phyloP scores from a whole-genome alignment of 2,888 invertebrate species.

The Tipula unca region DNA sequence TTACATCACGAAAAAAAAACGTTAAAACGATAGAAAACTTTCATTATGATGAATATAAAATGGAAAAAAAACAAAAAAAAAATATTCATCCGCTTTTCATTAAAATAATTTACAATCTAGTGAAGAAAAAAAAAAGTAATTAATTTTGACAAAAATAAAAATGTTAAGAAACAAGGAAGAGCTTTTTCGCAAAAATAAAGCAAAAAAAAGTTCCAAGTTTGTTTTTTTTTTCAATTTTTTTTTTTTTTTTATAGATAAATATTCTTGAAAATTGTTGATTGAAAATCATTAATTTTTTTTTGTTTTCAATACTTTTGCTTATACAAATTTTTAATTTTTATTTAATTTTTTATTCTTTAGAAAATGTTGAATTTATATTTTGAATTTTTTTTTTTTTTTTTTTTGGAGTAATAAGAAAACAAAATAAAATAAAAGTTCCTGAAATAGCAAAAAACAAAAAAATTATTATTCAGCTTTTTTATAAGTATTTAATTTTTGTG shows the following conservation, averaged over 20 bases:
- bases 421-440: background rate
- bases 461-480: background rate
- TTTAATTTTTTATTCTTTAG: background rate
- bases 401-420: background rate
- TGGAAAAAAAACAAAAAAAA: background rate
- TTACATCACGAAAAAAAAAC: background rate
- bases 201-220: background rate
- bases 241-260: background rate
- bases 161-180: background rate
- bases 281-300: background rate
- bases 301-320: background rate
- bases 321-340: background rate
- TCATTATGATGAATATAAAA: background rate
- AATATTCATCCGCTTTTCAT: slow-evolving; percentile 14
- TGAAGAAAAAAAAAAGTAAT: background rate
- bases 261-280: background rate
- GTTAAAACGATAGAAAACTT: background rate
- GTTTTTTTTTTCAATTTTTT: background rate
- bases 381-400: background rate
- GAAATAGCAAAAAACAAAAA: too few species aligned
- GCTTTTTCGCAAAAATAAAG: background rate
- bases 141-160: slow-evolving; percentile 2
- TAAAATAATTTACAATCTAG: background rate
- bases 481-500: background rate
- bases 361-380: background rate